Evolutionary conservation across 2,888 invertebrate species (phyloP).

Genomic region (Pteria penguin): DNA sequence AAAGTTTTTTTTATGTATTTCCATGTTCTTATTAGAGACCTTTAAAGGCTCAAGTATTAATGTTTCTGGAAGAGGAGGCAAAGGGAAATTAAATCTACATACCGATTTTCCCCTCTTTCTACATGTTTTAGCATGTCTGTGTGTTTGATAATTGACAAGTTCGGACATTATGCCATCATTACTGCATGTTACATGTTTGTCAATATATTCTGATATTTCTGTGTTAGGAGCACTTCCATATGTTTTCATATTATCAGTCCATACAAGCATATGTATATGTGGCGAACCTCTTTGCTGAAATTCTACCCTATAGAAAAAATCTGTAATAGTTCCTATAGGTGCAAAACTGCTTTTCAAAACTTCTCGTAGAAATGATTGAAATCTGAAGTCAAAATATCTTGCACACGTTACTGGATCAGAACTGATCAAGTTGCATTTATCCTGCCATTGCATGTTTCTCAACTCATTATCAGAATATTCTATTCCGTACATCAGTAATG

Average conservation of each 20-base stretch:
- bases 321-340: conserved; percentile 48
- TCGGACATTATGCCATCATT: not conserved
- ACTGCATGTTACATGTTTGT: conserved; percentile 41
- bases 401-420: conserved; percentile 51
- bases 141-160: conserved; percentile 45
- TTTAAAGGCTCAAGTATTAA: conserved; percentile 39
- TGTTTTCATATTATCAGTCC: conserved; percentile 48
- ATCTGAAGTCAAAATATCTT: conserved; percentile 43
- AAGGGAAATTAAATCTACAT: conserved; percentile 32
- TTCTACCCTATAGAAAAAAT: conserved; percentile 47
- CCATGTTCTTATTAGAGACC: not conserved
- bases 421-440: conserved; percentile 38
- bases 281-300: conserved; percentile 46
- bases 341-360: conserved; percentile 20
- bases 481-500: conserved; percentile 24
- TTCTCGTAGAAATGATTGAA: conserved; percentile 28
- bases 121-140: conserved; percentile 49
- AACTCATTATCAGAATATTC: not conserved
- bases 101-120: conserved; percentile 31
- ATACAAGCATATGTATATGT: conserved; percentile 48
- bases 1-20: conserved; percentile 23
- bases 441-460: conserved; percentile 25
- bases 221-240: conserved; percentile 22
- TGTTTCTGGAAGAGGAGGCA: conserved; percentile 33
- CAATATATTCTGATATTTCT: conserved; percentile 40